phyloP scores from a whole-genome alignment of 2,888 invertebrate genomes.

The Diadegma fenestrale region DNA sequence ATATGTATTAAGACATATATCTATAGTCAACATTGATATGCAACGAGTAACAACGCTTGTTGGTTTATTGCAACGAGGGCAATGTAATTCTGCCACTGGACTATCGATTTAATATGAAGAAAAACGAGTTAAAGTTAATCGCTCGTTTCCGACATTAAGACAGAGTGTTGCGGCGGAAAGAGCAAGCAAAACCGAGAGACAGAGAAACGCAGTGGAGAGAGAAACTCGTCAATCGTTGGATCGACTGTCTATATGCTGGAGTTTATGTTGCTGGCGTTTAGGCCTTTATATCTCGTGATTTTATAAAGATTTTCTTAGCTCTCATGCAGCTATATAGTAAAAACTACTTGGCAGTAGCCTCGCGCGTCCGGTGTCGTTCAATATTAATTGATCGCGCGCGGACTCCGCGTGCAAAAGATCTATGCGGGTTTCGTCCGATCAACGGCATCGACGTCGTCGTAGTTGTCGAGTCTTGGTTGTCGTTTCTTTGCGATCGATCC shows the following conservation, averaged over 20 bases:
- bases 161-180: constrained; percentile 47
- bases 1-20: constrained; percentile 1
- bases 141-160: constrained; percentile 61
- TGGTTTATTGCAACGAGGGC: constrained; percentile 76
- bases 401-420: constrained; percentile 73
- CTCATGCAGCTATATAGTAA: constrained; percentile 49
- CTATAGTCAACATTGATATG: constrained; percentile 57
- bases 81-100: constrained; percentile 76
- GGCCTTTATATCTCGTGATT: constrained; percentile 52
- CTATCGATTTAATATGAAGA: constrained; percentile 54
- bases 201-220: constrained; percentile 5
- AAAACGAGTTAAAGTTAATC: constrained; percentile 48
- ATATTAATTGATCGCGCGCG: constrained; percentile 80
- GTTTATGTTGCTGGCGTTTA: constrained; percentile 55
- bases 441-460: constrained; percentile 54
- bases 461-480: constrained; percentile 32
- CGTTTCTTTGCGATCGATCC: constrained; percentile 49
- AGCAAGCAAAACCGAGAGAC: constrained; percentile 42
- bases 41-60: constrained; percentile 65
- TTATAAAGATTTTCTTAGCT: constrained; percentile 36
- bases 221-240: constrained; percentile 68
- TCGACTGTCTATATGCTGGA: constrained; percentile 25
- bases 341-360: constrained; percentile 78
- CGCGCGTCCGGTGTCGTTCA: constrained; percentile 78
- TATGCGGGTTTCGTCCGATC: constrained; percentile 48